Conservation (phyloP, 2,888 invertebrate genomes). For the Drosophila subsilvestris region DNA sequence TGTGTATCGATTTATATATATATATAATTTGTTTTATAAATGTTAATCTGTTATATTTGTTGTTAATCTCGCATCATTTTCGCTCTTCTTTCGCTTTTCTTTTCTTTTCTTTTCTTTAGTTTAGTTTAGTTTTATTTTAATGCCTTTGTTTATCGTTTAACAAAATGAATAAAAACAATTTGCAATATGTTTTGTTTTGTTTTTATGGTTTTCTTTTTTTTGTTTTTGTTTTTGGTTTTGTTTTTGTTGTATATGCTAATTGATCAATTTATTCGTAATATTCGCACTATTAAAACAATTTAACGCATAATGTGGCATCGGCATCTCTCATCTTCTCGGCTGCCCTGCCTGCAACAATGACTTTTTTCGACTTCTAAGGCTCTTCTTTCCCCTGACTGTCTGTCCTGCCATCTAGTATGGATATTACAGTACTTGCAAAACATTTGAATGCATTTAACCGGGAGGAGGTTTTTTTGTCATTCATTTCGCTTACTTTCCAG, state of each 20-base stretch:
- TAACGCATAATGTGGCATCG: constrained; percentile 66
- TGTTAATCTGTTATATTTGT: constrained; percentile 38
- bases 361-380: not conserved
- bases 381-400: constrained; percentile 22
- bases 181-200: constrained; percentile 59
- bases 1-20: constrained; percentile 51
- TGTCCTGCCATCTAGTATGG: constrained; percentile 13
- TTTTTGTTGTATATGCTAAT: constrained; percentile 69
- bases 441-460: constrained; percentile 46
- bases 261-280: constrained; percentile 78
- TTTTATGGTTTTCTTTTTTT: constrained; percentile 28
- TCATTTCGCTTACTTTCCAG: constrained; percentile 13
- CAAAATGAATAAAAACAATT: constrained; percentile 78
- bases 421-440: constrained; percentile 45
- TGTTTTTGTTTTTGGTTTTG: constrained; percentile 25
- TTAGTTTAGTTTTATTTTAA: constrained; percentile 51
- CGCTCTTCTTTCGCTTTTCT: constrained; percentile 52
- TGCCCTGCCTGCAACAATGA: constrained; percentile 1
- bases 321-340: constrained; percentile 3
- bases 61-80: constrained; percentile 31
- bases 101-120: constrained; percentile 46
- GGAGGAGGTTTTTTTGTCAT: constrained; percentile 40
- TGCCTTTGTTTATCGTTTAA: constrained; percentile 66
- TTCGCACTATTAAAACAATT: constrained; percentile 75
- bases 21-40: constrained; percentile 35